Percentiles rank a stretch among this genome's conserved stretches.
Conservation (phyloP, 2,797 vertebrate genomes). For the Hydrophis major region DNA sequence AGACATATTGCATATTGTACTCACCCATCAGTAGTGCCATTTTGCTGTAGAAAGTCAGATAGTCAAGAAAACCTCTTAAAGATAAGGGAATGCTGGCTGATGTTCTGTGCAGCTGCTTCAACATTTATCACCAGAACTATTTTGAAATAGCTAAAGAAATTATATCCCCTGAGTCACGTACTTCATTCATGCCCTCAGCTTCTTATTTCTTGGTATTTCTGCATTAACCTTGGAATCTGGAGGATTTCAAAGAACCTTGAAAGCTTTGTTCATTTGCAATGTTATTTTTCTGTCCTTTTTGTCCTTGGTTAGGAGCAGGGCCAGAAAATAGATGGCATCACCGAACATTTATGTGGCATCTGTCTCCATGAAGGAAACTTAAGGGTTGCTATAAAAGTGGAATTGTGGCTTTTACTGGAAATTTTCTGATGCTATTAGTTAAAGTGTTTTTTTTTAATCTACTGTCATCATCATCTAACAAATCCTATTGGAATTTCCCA, state of each 20-base stretch:
- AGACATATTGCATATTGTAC: neutral
- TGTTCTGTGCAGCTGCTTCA: neutral
- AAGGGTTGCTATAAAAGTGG: neutral
- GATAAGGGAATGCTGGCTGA: neutral
- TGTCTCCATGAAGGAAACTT: neutral
- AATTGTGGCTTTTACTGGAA: neutral
- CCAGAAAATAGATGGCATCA: neutral
- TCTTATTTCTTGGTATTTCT: neutral
- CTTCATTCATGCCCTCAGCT: neutral
- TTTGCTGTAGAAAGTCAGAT: neutral
- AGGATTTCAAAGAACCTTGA: neutral
- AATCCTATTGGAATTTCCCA: conserved; percentile 31
- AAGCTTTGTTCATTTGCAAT: neutral
- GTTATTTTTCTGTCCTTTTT: neutral
- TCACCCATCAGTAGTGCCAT: too few relatives aligned
- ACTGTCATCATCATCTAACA: conserved; percentile 20
- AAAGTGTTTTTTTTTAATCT: neutral
- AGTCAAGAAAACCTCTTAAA: neutral
- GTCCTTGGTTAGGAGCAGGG: neutral
- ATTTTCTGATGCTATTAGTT: neutral
- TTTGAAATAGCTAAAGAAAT: neutral
- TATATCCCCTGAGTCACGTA: neutral
- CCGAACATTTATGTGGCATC: neutral
- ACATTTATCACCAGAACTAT: neutral
- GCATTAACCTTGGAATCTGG: neutral